A percentile compares a stretch with the other conserved stretches of the same genome.
These are phyloP conservation scores for Sminthurinus aureus DNA, from an alignment of 2,888 invertebrate genomes.

Conservation along the genomic window DNA sequence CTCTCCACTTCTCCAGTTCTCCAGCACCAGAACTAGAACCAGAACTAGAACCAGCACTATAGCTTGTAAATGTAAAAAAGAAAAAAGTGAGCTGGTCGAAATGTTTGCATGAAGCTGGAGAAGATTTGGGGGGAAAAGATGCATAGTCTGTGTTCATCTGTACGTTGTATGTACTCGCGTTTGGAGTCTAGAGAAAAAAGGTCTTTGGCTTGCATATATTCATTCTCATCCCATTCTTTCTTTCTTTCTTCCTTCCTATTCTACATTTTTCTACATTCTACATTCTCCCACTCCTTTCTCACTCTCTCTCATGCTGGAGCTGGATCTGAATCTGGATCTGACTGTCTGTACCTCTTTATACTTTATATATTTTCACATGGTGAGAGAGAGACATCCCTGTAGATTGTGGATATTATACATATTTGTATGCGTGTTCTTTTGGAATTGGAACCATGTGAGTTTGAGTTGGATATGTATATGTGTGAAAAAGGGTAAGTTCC, in stretches of 20 bases:
- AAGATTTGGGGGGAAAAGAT: conserved; percentile 33
- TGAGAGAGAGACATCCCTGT: no score
- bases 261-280: no score
- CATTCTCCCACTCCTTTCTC: conserved; percentile 10
- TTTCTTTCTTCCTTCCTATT: background rate
- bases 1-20: background rate
- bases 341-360: conserved; percentile 21
- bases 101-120: conserved; percentile 32
- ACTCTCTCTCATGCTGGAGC: conserved; percentile 29
- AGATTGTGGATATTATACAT: background rate
- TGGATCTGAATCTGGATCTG: no score
- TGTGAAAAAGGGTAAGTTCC: background rate
- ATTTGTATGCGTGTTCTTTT: conserved; percentile 11
- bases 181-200: conserved; percentile 19
- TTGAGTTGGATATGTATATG: background rate
- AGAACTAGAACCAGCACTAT: no score
- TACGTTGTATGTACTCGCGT: background rate
- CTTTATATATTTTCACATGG: conserved; percentile 31
- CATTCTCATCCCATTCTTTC: conserved; percentile 38
- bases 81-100: conserved; percentile 41
- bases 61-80: conserved; percentile 14
- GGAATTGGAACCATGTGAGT: background rate
- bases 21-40: no score
- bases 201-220: conserved; percentile 45
- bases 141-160: conserved; percentile 19